Conservation (phyloP, 1,140 invertebrate genomes). For the Oryctes rhinoceros region DNA sequence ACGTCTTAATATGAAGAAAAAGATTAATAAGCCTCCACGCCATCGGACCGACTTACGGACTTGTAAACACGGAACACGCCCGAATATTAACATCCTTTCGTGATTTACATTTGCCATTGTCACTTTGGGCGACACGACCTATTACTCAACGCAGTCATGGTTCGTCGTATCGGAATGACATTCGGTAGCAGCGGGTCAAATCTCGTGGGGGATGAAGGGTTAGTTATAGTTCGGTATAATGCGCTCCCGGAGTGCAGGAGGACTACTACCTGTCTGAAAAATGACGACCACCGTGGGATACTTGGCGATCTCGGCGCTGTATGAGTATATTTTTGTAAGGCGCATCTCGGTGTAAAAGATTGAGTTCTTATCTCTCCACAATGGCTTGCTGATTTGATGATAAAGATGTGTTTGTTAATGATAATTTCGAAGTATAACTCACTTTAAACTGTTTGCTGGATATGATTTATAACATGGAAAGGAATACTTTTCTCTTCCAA, state of each 20-base stretch:
- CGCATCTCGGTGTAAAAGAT: neutral
- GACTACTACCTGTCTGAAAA: constrained; percentile 22
- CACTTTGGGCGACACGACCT: constrained; percentile 16
- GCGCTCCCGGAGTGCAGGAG: constrained; percentile 2
- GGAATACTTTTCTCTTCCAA: too few species aligned
- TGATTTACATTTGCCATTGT: constrained; percentile 33
- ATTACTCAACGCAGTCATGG: constrained; percentile 13
- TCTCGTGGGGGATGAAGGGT: constrained; percentile 30
- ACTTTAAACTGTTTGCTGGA: neutral
- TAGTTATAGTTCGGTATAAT: constrained; percentile 10
- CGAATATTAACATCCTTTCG: neutral
- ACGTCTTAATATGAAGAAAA: neutral
- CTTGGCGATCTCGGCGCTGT: neutral
- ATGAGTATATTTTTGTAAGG: neutral
- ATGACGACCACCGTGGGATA: constrained; percentile 29
- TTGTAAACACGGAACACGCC: constrained; percentile 9
- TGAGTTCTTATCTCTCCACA: neutral
- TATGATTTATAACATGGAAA: too few species aligned
- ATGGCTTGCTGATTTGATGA: constrained; percentile 24
- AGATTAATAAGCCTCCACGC: neutral
- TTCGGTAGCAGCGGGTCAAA: constrained; percentile 19
- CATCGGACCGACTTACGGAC: neutral
- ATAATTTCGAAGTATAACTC: constrained; percentile 7
- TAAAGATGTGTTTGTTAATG: constrained; percentile 21
- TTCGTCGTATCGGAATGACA: constrained; percentile 9